A percentile compares a stretch with the other conserved stretches of the same genome.
These are phyloP conservation scores for Stylophora pistillata DNA, from an alignment of 64 coral and sea anemone genomes.

Conservation along the genomic window DNA sequence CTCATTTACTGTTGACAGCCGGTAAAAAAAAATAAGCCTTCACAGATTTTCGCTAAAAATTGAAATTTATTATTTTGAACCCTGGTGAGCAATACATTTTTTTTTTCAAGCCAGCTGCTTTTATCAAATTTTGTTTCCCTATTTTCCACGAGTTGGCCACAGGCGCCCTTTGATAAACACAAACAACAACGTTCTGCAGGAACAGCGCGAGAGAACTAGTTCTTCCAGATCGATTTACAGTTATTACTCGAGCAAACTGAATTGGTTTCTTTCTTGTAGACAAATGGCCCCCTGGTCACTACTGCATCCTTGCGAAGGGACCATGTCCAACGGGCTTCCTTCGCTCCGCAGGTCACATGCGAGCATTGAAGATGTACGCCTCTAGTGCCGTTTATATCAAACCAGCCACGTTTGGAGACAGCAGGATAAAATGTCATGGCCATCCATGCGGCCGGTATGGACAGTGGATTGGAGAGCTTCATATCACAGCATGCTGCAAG, in stretches of 20 bases:
- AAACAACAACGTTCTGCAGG: neutral
- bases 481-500: conserved; percentile 76
- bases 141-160: no score
- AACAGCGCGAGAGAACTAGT: conserved; percentile 1
- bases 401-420: conserved; percentile 60
- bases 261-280: conserved; percentile 12
- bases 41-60: no score
- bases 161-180: no score
- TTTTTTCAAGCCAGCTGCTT: no score
- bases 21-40: no score
- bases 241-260: neutral
- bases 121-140: no score
- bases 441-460: conserved; percentile 60
- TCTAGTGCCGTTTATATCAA: conserved; percentile 18
- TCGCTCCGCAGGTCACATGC: conserved; percentile 34
- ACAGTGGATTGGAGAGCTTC: conserved; percentile 61
- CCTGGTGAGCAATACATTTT: no score
- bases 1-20: no score
- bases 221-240: neutral
- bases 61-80: no score
- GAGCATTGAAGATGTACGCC: conserved; percentile 47
- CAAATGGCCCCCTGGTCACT: conserved; percentile 57
- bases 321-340: conserved; percentile 63
- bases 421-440: conserved; percentile 75
- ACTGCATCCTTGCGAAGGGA: conserved; percentile 70